Base-by-base conservation (phyloP, 2,888 invertebrate species). In the Lomographa bimaculata region DNA sequence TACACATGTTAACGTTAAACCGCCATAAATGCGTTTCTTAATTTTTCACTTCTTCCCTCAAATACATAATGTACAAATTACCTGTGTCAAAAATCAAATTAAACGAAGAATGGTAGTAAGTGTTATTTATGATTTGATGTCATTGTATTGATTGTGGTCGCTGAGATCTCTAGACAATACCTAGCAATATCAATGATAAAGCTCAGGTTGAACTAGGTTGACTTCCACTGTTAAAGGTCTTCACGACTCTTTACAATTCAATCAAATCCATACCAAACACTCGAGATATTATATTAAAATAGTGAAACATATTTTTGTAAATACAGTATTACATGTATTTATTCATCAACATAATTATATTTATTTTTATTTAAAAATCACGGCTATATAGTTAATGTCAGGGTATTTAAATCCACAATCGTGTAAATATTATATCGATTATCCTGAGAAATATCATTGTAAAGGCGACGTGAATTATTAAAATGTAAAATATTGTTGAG, bases 271-370 rank as follows among this genome's bases (percentile, higher is more conserved):
- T 58, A 47, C 59, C 54, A 50, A 61, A 44, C 50, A 53, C 42
- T 27, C 37, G 35, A 54, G 46, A 26, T 47, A 35, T 7, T 42
- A 46, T 51, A 29, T 53, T 45, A 50, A 43, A 63, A 45, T 52
- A 44, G 54, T 55, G 53, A n/a, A n/a, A 64, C 56, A 75, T 79
- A 79, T 79, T 79, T 79, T 79, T 79, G 76, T 79, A 79, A 78
- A 79, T 79, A 79, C 75, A 76, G 66, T 76, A 71, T 73, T 71
- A 68, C 37, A 57, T 56, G 63, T 76, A 68, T 70, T 69, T 71
- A 63, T 66, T 65, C 58, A 59, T 60, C 60, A 56, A 60, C 32
- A 35, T 49, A 47, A 50, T 50, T 51, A 60, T 55, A 56, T 53
- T 54, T 60, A 58, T 64, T 63, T 64, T 61, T 63, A 57, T 56